Percentiles rank a stretch among this genome's conserved stretches.
phyloP scores from a whole-genome alignment of 2,113 vertebrate genomes.

The Caloenas nicobarica region DNA sequence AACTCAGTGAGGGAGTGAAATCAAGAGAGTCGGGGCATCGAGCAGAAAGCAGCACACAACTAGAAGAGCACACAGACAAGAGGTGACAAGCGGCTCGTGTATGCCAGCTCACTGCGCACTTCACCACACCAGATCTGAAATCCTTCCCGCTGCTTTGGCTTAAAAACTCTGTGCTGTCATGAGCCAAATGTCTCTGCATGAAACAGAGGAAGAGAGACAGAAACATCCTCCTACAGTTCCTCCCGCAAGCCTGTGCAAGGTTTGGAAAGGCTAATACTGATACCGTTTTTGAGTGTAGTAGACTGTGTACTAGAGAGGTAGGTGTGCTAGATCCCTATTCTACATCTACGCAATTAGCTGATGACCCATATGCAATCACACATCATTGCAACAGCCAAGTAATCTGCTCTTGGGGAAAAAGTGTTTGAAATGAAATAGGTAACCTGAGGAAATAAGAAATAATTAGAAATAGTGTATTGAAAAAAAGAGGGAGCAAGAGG shows the following conservation, averaged over 20 bases:
- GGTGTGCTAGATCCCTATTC: neutral
- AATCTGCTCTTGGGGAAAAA: neutral
- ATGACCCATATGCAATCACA: neutral
- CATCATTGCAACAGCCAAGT: neutral
- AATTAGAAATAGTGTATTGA: neutral
- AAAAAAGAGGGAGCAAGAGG: neutral
- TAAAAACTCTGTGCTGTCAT: neutral
- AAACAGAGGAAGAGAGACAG: neutral
- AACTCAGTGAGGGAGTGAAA: neutral
- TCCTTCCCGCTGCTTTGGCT: neutral
- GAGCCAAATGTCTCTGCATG: neutral
- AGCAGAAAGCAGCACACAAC: neutral
- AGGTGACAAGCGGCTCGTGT: fast-evolving
- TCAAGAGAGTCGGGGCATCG: neutral
- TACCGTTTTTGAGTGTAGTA: fast-evolving
- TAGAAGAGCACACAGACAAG: neutral
- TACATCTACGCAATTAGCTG: neutral
- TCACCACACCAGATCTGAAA: neutral
- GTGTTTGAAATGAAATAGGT: neutral
- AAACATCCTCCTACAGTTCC: neutral
- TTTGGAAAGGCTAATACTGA: neutral
- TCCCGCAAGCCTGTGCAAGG: neutral
- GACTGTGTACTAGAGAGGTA: neutral
- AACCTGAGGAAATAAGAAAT: neutral
- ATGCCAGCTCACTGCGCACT: neutral